phyloP scores from a whole-genome alignment of 1,140 invertebrate genomes.

The Drosophila orosa region DNA sequence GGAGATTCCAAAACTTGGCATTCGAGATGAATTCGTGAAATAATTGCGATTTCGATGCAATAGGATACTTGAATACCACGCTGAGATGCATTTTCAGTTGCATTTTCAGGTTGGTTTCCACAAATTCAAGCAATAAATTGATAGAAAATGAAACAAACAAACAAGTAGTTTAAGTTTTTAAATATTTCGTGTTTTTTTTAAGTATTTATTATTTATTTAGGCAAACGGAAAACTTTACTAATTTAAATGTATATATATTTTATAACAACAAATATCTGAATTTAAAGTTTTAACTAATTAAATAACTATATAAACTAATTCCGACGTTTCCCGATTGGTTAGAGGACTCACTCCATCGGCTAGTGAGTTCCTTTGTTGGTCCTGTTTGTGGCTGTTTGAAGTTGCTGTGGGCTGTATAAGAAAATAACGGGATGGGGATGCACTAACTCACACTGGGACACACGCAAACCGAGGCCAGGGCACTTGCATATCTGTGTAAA shows the following conservation, averaged over 20 bases:
- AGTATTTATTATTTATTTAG: not conserved
- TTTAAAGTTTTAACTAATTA: too few species aligned
- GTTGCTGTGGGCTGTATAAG: slow-evolving; percentile 19
- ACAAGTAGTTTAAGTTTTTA: too few species aligned
- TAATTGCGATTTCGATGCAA: slow-evolving; percentile 1
- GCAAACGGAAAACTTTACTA: not conserved
- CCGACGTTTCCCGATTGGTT: not conserved
- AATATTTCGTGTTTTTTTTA: not conserved
- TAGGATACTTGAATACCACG: not conserved
- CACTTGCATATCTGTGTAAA: slow-evolving; percentile 83
- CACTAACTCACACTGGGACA: slow-evolving; percentile 31
- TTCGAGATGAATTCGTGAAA: slow-evolving; percentile 54
- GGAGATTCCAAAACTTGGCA: slow-evolving; percentile 36
- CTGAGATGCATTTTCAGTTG: not conserved
- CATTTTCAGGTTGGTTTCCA: not conserved
- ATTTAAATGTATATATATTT: not conserved
- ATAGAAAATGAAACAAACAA: not conserved
- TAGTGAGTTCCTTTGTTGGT: not conserved
- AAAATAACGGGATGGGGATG: slow-evolving; percentile 16
- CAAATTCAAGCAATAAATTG: not conserved
- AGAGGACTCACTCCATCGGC: not conserved
- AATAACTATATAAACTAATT: not conserved
- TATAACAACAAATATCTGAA: too few species aligned
- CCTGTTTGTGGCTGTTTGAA: slow-evolving; percentile 49
- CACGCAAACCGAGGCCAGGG: slow-evolving; percentile 44